Evolutionary conservation across 2,888 invertebrate genomes (phyloP), one percentile per base, ranked within the genome.

Genomic region (Pristionchus mayeri): DNA sequence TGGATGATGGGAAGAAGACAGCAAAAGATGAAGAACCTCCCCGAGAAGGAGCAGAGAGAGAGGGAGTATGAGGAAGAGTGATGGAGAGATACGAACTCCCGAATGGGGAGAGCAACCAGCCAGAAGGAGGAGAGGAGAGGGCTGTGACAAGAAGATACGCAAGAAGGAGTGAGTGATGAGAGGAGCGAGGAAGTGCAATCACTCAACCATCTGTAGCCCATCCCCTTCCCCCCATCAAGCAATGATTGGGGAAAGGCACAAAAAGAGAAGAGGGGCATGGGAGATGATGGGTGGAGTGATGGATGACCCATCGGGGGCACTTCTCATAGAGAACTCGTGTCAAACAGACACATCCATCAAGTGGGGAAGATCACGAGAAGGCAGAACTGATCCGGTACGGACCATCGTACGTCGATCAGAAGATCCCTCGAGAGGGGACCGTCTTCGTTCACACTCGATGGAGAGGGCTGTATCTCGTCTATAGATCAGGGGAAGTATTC

Each of bases 1-100:
- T 75, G 75, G 48, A 75, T 75, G 75, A 75, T 75, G 44, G 75
- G 48, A 48, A 48, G 75, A 75, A 75, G 48, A 48, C 67, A 67
- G 67, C 67, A 67, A 67, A 67, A 67, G 67, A 67, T 67, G 67
- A 67, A 67, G 34, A 37, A 67, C 18, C 67, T 67, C 67, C 37
- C 67, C 37, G 37, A 67, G 67, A 67, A 37, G 37, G 67, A 67
- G 67, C 27, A 67, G 67, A 37, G 37, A 27, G 34, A 67, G 67
- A 37, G 18, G 21, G 37, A 37, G 37, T 21, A 37, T 37, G 67
- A 37, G 37, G 11, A 27, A 67, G 34, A 37, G 37, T 27, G 27
- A 27, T 27, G 27, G 57, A 30, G 30, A 60, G 57, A 27, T 27
- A 16, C 57, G 57, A 60, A 67, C 63, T 63, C 34, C 34, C 63